Evolutionary conservation across 92 coral and sea anemone genomes (phyloP).

Genomic region (Palythoa grandis): DNA sequence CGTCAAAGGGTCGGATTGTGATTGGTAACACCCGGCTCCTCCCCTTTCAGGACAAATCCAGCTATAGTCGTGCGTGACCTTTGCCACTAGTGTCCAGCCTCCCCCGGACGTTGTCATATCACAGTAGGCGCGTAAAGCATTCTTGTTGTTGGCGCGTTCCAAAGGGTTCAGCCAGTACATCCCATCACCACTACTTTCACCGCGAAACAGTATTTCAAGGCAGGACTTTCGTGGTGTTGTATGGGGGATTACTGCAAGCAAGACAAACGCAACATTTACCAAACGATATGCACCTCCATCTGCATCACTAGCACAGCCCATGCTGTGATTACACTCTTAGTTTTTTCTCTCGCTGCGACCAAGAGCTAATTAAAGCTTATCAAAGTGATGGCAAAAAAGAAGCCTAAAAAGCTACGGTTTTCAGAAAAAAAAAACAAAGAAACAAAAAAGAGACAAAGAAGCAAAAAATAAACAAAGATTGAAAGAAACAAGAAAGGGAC

Average conservation of each 20-base stretch:
- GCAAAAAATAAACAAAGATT: too few species aligned
- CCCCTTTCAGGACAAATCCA: conserved; percentile 95
- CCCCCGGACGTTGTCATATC: conserved; percentile 99
- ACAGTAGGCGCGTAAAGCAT: conserved; percentile 91
- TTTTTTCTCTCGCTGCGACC: too few species aligned
- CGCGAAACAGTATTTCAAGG: conserved; percentile 77
- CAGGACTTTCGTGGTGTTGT: conserved; percentile 80
- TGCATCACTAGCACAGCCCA: not conserved
- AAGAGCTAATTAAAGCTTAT: too few species aligned
- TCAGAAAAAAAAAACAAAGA: too few species aligned
- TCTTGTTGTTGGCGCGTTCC: conserved; percentile 63
- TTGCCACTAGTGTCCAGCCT: conserved; percentile 98
- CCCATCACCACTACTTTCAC: conserved; percentile 89
- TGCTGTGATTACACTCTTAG: not conserved
- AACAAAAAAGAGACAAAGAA: too few species aligned
- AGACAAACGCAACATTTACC: not conserved
- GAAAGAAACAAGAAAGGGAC: too few species aligned
- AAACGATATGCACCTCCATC: not conserved
- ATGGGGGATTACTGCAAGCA: conserved; percentile 40
- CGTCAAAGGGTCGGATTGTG: conserved; percentile 74
- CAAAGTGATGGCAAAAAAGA: too few species aligned
- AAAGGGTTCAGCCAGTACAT: conserved; percentile 95
- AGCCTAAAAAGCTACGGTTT: too few species aligned
- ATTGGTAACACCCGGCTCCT: conserved; percentile 75
- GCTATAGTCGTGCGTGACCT: conserved; percentile 93